Conservation (phyloP, 2,113 vertebrate genomes). For the Trematocara marginatum region DNA sequence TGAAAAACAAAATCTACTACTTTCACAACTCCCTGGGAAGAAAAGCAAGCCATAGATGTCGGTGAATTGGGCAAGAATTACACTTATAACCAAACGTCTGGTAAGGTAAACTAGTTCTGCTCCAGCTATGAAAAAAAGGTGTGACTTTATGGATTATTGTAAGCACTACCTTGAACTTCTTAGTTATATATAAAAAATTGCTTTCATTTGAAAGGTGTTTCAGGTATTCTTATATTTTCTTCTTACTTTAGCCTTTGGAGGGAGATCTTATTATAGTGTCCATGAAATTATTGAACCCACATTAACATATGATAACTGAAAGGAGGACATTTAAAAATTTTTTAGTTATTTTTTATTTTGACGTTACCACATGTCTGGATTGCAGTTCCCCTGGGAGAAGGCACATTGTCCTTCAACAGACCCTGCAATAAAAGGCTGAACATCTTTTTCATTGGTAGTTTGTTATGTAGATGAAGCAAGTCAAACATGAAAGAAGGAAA, state of each 20-base stretch:
- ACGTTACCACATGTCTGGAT: background rate
- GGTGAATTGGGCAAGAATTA: background rate
- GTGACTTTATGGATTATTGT: background rate
- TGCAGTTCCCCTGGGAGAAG: background rate
- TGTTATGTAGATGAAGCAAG: background rate
- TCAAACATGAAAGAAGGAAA: conserved; percentile 11
- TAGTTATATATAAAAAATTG: background rate
- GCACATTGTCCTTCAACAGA: background rate
- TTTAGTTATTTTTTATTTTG: background rate
- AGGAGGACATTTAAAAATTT: rapidly evolving
- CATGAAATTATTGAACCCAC: background rate
- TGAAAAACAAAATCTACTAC: background rate
- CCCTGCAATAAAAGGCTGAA: background rate
- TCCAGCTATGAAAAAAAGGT: background rate
- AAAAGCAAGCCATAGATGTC: background rate
- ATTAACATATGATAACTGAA: background rate
- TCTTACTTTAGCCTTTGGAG: background rate
- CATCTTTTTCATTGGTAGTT: background rate
- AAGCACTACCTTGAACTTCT: background rate
- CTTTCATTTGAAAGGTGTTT: background rate
- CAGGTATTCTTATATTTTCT: background rate
- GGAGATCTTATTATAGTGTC: background rate
- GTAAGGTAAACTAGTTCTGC: background rate
- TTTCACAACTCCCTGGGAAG: background rate
- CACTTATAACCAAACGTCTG: background rate